These are phyloP conservation scores for Cydia amplana DNA, from an alignment of 1,140 invertebrate species.

Conservation along the genomic window DNA sequence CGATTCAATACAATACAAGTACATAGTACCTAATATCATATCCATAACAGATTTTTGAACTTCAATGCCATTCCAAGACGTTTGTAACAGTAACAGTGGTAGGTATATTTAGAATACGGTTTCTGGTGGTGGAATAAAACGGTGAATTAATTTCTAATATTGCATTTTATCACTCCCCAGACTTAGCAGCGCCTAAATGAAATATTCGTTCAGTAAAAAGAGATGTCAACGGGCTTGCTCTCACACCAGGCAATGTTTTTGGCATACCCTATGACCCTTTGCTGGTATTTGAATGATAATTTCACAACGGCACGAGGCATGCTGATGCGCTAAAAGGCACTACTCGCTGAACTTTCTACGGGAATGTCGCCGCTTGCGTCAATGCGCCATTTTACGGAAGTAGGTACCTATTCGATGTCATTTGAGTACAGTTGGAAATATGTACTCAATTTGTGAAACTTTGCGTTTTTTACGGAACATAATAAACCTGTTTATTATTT, in stretches of 20 bases:
- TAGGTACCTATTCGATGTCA: slow-evolving; percentile 9
- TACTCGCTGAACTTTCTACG: slow-evolving; percentile 26
- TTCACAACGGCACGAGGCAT: slow-evolving; percentile 7
- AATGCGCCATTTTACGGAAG: slow-evolving; percentile 27
- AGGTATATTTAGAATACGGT: too few relatives aligned
- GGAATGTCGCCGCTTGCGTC: slow-evolving; percentile 15
- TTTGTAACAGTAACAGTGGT: too few relatives aligned
- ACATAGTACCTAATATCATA: too few relatives aligned
- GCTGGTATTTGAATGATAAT: slow-evolving; percentile 16
- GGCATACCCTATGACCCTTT: neutral
- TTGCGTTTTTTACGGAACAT: neutral
- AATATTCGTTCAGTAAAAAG: neutral
- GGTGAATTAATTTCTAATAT: too few relatives aligned
- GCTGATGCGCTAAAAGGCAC: slow-evolving; percentile 22
- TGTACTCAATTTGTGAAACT: neutral
- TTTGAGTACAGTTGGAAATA: neutral
- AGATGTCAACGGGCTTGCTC: neutral
- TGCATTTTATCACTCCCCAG: too few relatives aligned
- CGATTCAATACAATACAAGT: too few relatives aligned
- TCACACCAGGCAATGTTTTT: neutral
- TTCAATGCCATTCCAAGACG: too few relatives aligned
- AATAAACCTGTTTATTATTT: too few relatives aligned
- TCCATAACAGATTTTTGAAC: too few relatives aligned
- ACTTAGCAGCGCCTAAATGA: too few relatives aligned
- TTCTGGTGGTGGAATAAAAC: too few relatives aligned